These are phyloP conservation scores for Aspidiotus destructor DNA, from an alignment of 2,888 invertebrate genomes.

Conservation along the genomic window DNA sequence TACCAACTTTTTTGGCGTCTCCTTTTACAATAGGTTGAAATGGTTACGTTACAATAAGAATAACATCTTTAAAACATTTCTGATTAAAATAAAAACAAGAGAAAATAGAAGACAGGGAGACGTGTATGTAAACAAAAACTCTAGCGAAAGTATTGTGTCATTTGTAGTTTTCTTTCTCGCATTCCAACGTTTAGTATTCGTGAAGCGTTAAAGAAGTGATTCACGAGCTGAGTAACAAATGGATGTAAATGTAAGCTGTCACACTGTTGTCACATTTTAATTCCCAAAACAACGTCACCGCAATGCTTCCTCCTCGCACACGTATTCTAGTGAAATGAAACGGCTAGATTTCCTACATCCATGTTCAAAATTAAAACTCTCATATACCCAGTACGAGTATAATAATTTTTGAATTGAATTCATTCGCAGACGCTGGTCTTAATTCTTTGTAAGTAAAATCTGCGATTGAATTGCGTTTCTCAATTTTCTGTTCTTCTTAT, in stretches of 20 bases:
- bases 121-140: not conserved
- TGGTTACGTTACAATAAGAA: too few relatives aligned
- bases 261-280: conserved; percentile 33
- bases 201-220: conserved; percentile 30
- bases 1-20: too few relatives aligned
- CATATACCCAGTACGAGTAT: not conserved
- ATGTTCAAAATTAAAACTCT: conserved; percentile 30
- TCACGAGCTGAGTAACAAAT: conserved; percentile 32
- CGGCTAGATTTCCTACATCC: conserved; percentile 28
- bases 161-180: conserved; percentile 29
- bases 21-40: too few relatives aligned
- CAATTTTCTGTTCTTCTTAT: too few relatives aligned
- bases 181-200: conserved; percentile 31
- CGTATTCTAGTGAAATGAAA: conserved; percentile 26
- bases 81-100: conserved; percentile 1
- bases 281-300: conserved; percentile 32
- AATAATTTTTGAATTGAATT: too few relatives aligned
- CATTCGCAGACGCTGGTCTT: too few relatives aligned
- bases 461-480: too few relatives aligned
- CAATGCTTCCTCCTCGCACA: conserved; percentile 20
- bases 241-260: conserved; percentile 32
- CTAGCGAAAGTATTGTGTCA: conserved; percentile 24
- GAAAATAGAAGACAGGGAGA: not conserved
- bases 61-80: not conserved
- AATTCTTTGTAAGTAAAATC: too few relatives aligned